Evolutionary conservation across 2,113 vertebrate species (phyloP), one percentile per base, ranked within the genome.

Genomic region (Chaenocephalus aceratus): DNA sequence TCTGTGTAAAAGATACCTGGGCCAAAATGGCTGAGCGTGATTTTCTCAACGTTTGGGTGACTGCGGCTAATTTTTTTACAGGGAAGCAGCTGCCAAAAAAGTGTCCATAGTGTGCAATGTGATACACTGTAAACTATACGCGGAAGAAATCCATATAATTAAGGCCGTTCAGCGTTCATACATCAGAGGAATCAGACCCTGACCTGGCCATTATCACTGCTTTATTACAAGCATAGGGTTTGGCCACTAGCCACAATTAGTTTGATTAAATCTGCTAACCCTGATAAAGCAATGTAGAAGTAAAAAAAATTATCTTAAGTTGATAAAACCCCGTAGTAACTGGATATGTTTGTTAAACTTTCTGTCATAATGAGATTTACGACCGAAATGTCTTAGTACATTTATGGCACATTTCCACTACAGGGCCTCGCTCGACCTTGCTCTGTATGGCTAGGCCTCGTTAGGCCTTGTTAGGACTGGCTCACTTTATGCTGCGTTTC

Each of bases 101-200:
- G 26, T 56, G 80, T 89, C 88, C 53, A 30, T 9, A n/a, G 73
- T 30, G 81, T 66, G 89, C 82, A 92, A 89, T 26, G 73, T 65
- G 84, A 92, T 86, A 89, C 72, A 34, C 82, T 87, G 86, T 92
- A 92, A 88, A 93, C 86, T 90, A 77, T 85, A 84, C 75, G 74
- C 54, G 51, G 77, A 82, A 80, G 75, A 89, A 91, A 86, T 90
- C 85, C 46, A 64, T 83, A 80, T 88, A 76, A 90, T 89, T 88
- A 86, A 85, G 56, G 1, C 76, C 65, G 69, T 75, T 83, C 45
- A 69, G 85, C 65, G 69, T 75, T 83, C 45, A 69, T 86, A 75
- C 88, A 83, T 87, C 74, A 64, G 18, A 78, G 80, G 75, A 81
- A 73, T 83, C 76, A 70, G 60, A 67, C 76, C 30, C 36, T 59